Evolutionary conservation across 2,797 vertebrate genomes (phyloP).

Genomic region (Vireo griseus): DNA sequence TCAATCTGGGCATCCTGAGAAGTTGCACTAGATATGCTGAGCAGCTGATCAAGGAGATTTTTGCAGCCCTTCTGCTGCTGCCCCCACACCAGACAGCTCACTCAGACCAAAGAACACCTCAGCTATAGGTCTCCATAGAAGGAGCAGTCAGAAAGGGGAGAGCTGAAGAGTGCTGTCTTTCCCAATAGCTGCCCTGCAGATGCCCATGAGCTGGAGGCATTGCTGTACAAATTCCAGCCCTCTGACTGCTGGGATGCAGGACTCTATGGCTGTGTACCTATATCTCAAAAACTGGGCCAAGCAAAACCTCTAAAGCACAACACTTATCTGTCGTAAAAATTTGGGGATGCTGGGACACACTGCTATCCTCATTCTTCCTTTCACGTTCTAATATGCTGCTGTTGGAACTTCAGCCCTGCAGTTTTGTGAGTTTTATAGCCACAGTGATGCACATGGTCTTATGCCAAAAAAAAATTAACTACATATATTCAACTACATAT

Average conservation of each 20-base stretch:
- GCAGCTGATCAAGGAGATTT: background rate
- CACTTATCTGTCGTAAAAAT: background rate
- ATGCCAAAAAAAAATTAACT: background rate
- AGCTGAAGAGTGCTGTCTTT: background rate
- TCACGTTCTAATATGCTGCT: background rate
- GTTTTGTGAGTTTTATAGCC: background rate
- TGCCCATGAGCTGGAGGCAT: background rate
- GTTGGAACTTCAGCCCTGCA: background rate
- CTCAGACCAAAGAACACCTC: background rate
- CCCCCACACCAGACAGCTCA: background rate
- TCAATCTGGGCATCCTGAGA: background rate
- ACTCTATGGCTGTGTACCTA: background rate
- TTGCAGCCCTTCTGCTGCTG: background rate
- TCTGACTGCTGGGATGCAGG: background rate
- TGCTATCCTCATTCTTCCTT: background rate
- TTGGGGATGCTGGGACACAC: background rate
- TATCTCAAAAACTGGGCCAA: background rate
- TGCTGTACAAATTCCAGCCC: background rate
- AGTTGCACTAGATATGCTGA: background rate
- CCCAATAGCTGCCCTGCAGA: background rate
- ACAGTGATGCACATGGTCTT: background rate
- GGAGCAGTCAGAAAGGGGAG: background rate
- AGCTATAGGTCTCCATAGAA: background rate
- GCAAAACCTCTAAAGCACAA: background rate
- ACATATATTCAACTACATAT: background rate